Evolutionary conservation across 1,140 invertebrate species (phyloP), one percentile per base, ranked within the genome.

Genomic region (Adoxophyes honmai): DNA sequence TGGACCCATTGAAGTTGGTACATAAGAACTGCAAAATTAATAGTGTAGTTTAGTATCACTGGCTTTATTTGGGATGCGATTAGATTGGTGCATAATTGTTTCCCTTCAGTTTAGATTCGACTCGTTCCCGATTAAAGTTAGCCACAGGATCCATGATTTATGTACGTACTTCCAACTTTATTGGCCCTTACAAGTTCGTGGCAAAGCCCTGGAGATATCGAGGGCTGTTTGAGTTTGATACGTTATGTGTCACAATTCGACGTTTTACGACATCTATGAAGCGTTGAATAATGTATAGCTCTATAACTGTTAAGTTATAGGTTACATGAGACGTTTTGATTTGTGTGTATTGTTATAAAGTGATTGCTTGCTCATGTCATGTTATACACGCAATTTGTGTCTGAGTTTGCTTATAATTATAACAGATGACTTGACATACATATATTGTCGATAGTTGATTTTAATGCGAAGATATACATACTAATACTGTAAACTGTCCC

Each of bases 101-200:
- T 51, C 42, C 56, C 21, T 34, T 52, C 55, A 60, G 48, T 60
- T n/a, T 55, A 57, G 42, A 39, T 59, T 48, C 18, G 38, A 15
- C 39, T 57, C 33, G 33, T 55, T 61, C 42, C 34, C 55, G 53
- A 66, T 62, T 68, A 64, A 66, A 63, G 37, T 42, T 66, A 59
- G 44, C 58, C 48, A 55, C 60, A 44, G 21, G 21, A 37, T 38
- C 35, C 33, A 69, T 71, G 66, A 71, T 73, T 76, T 76, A 73
- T 73, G 59, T 55, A 57, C 59, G 42, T 64, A 38, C 54, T 63
- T 61, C 57, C 13, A 60, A 73, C 35, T 66, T 68, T 67, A 69
- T 64, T 68, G 59, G 60, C 51, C 58, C 52, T 59, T 51, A 55
- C 42, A 62, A 73, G 65, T 53, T 73, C 16, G 18, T 73, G 7